Percentiles rank a stretch among this genome's conserved stretches.
phyloP scores from a whole-genome alignment of 2,888 invertebrate genomes.

The Stenotaenia linearis region DNA sequence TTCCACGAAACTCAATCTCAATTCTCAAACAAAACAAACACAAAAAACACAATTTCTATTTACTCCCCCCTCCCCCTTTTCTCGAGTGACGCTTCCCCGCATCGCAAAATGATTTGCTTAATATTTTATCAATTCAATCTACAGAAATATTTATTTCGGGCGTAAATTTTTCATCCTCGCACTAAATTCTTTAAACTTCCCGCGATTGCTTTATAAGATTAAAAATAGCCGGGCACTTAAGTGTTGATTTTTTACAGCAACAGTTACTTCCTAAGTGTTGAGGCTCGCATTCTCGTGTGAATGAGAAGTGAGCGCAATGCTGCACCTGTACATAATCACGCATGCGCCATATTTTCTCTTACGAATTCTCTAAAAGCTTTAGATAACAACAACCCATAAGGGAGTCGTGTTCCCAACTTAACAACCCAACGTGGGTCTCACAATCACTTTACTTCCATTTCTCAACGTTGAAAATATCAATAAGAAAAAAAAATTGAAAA shows the following conservation, averaged over 20 bases:
- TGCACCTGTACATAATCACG: background rate
- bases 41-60: no score
- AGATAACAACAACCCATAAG: background rate
- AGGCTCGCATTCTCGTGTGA: background rate
- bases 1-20: no score
- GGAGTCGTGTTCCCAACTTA: background rate
- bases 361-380: background rate
- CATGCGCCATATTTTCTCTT: slow-evolving; percentile 5
- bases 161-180: no score
- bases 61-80: no score
- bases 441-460: slow-evolving; percentile 17
- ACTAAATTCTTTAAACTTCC: no score
- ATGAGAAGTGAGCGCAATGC: background rate
- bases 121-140: no score
- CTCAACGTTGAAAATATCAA: slow-evolving; percentile 2
- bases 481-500: background rate
- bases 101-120: no score
- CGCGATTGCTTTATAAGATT: no score
- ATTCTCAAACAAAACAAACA: no score
- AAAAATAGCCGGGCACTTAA: background rate
- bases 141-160: no score
- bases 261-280: background rate
- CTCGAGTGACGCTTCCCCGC: no score
- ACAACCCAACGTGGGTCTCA: slow-evolving; percentile 4
- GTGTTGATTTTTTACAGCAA: background rate